These are phyloP conservation scores for Yasuhikotakia modesta DNA, from an alignment of 2,797 vertebrate genomes.

Conservation along the genomic window DNA sequence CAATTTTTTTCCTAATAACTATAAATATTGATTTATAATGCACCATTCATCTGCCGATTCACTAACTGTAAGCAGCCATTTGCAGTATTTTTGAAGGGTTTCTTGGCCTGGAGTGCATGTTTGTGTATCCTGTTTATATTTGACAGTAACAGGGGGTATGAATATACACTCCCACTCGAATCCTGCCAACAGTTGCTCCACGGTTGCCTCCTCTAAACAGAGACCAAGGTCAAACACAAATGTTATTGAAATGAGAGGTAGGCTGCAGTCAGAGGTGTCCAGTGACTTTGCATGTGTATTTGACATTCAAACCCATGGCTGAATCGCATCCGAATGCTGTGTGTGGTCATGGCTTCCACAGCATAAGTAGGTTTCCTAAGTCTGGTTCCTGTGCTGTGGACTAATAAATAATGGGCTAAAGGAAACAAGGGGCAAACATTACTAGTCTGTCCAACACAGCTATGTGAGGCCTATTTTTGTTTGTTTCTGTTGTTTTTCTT, in stretches of 20 bases:
- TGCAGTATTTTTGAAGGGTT: background rate
- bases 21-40: background rate
- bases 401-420: background rate
- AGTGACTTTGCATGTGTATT: constrained; percentile 54
- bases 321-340: constrained; percentile 53
- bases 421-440: background rate
- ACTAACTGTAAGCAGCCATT: background rate
- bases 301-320: constrained; percentile 56
- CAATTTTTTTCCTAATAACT: background rate
- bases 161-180: constrained; percentile 12
- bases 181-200: constrained; percentile 23
- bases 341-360: constrained; percentile 27
- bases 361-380: background rate
- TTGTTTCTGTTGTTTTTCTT: constrained; percentile 6
- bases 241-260: constrained; percentile 50
- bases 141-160: constrained; percentile 12
- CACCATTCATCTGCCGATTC: background rate
- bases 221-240: constrained; percentile 57
- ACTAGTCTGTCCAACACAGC: background rate
- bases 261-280: constrained; percentile 31
- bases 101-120: background rate
- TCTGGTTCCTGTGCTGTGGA: background rate
- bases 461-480: background rate
- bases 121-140: constrained; percentile 8
- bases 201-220: constrained; percentile 32